These are phyloP conservation scores for Paradoxurus hermaphroditus DNA, from an alignment of 2,113 vertebrate species.

Conservation along the genomic window DNA sequence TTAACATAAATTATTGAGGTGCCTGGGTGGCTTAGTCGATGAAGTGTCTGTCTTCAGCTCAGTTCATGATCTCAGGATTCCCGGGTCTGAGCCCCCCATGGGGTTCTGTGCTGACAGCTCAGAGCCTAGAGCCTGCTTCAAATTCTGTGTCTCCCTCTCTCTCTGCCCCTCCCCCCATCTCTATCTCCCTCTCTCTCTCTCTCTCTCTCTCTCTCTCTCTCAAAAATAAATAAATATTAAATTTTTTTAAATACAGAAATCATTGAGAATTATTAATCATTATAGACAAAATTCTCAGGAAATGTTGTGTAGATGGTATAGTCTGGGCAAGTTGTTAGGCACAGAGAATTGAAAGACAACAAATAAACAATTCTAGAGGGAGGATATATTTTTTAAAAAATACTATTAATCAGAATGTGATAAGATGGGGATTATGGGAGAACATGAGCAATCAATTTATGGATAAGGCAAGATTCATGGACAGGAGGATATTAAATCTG, in stretches of 20 bases:
- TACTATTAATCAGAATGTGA: neutral
- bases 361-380: neutral
- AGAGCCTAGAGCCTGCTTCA: too few species aligned
- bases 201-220: too few species aligned
- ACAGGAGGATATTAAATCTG: neutral
- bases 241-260: neutral
- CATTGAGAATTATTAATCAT: neutral
- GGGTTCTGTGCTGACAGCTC: too few species aligned
- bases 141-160: too few species aligned
- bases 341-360: neutral
- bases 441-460: neutral
- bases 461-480: neutral
- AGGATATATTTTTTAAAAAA: neutral
- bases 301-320: neutral
- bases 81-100: too few species aligned
- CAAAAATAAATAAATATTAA: too few species aligned
- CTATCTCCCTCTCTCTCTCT: too few species aligned
- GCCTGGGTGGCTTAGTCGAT: too few species aligned
- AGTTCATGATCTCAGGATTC: too few species aligned
- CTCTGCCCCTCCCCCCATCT: too few species aligned
- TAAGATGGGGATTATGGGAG: neutral
- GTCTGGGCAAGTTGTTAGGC: neutral
- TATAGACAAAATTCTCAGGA: neutral
- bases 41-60: too few species aligned
- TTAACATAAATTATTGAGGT: neutral